phyloP scores from a whole-genome alignment of 2,113 vertebrate genomes.

The Astatotilapia flaviijosephi region DNA sequence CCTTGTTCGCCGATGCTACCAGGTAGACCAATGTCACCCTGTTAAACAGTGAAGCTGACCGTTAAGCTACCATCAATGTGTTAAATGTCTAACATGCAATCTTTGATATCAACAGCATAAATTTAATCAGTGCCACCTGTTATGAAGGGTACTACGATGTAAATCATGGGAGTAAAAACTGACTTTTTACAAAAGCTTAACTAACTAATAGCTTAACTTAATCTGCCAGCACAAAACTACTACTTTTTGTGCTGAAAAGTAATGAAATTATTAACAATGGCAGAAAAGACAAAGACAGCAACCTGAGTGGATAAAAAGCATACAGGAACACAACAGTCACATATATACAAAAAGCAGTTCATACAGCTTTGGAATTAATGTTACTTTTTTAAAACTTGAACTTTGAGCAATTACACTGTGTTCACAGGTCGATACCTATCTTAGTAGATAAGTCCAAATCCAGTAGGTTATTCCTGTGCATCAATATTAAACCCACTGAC shows the following conservation, averaged over 20 bases:
- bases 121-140: not conserved
- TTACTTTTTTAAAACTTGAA: not conserved
- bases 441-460: not conserved
- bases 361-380: not conserved
- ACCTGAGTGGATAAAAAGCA: not conserved
- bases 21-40: conserved; percentile 81
- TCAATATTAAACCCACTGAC: not conserved
- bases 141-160: not conserved
- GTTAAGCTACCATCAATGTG: rapidly evolving
- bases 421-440: not conserved
- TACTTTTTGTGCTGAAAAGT: not conserved
- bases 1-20: conserved; percentile 86
- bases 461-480: not conserved
- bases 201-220: not conserved
- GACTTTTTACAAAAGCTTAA: not conserved
- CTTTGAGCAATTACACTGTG: not conserved
- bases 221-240: not conserved
- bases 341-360: rapidly evolving
- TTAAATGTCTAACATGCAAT: not conserved
- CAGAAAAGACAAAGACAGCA: not conserved
- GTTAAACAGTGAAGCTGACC: not conserved
- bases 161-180: not conserved
- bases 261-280: not conserved
- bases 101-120: not conserved
- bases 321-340: not conserved